Evolutionary conservation across 2,888 invertebrate genomes (phyloP).

Genomic region (Orchesellides sinensis): DNA sequence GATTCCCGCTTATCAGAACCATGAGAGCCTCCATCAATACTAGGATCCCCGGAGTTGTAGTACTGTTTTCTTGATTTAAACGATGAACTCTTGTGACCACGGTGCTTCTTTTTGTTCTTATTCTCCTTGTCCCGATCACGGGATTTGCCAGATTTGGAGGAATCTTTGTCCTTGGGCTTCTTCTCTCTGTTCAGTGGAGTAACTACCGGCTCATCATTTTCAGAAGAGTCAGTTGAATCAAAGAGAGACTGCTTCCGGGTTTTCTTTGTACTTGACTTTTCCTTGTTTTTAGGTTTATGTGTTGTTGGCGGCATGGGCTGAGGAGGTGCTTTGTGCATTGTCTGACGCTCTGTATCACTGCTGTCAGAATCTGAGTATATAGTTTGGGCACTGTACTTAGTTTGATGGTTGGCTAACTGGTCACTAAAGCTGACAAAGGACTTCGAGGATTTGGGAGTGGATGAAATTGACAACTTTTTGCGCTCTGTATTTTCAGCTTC

Average conservation of each 20-base stretch:
- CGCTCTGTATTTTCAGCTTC: conserved; percentile 52
- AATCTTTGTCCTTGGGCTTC: conserved; percentile 44
- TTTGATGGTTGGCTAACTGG: conserved; percentile 48
- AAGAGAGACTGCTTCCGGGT: conserved; percentile 70
- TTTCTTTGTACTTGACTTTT: conserved; percentile 67
- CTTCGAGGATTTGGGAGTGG: conserved; percentile 16
- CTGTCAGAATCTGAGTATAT: conserved; percentile 73
- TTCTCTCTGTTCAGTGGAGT: conserved; percentile 32
- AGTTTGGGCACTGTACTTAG: conserved; percentile 60
- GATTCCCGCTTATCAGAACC: conserved; percentile 67
- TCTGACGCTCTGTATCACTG: conserved; percentile 51
- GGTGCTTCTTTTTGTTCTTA: conserved; percentile 65
- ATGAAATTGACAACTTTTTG: conserved; percentile 38
- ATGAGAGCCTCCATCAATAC: conserved; percentile 55
- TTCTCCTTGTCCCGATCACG: conserved; percentile 60
- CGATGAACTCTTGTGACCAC: conserved; percentile 60
- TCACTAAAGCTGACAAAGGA: conserved; percentile 49
- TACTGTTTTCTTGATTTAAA: conserved; percentile 62
- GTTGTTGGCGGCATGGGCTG: background rate
- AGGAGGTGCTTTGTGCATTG: conserved; percentile 24
- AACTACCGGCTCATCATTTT: conserved; percentile 42
- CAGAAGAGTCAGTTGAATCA: conserved; percentile 72
- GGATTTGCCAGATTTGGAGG: conserved; percentile 34
- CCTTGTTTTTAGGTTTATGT: conserved; percentile 62
- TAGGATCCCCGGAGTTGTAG: conserved; percentile 64